Evolutionary conservation across 2,888 invertebrate species (phyloP).

Genomic region (Aplocera efformata): DNA sequence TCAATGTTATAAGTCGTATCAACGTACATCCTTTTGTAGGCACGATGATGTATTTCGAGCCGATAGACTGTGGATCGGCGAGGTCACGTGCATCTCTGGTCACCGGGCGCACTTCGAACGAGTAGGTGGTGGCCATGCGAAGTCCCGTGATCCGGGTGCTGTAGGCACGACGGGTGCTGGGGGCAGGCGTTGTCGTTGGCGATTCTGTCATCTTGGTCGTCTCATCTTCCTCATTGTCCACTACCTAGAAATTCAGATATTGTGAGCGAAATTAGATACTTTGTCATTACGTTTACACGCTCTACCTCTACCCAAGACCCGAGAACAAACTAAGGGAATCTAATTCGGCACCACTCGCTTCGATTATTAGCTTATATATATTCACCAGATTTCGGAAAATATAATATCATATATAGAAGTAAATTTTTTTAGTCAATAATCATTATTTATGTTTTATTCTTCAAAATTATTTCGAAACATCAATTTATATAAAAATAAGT

Average conservation of each 20-base stretch:
- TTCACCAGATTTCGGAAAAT: too few relatives aligned
- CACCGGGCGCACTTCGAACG: constrained; percentile 86
- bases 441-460: too few relatives aligned
- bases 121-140: constrained; percentile 91
- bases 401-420: too few relatives aligned
- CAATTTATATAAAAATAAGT: too few relatives aligned
- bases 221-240: constrained; percentile 61
- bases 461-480: too few relatives aligned
- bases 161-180: constrained; percentile 59
- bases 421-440: too few relatives aligned
- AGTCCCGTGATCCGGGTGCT: constrained; percentile 84
- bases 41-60: constrained; percentile 86
- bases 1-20: too few relatives aligned
- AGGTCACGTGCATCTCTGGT: constrained; percentile 74
- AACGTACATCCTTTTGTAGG: constrained; percentile 93
- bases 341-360: too few relatives aligned
- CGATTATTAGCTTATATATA: too few relatives aligned
- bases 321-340: too few relatives aligned
- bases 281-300: too few relatives aligned
- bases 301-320: too few relatives aligned
- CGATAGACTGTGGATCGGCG: constrained; percentile 76
- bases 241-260: constrained; percentile 43
- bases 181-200: constrained; percentile 27
- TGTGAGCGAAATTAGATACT: not conserved
- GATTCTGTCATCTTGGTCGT: constrained; percentile 13